Percentiles rank a stretch among this genome's conserved stretches.
Conservation (phyloP, 2,797 vertebrate genomes). For the Uromys caudimaculatus region DNA sequence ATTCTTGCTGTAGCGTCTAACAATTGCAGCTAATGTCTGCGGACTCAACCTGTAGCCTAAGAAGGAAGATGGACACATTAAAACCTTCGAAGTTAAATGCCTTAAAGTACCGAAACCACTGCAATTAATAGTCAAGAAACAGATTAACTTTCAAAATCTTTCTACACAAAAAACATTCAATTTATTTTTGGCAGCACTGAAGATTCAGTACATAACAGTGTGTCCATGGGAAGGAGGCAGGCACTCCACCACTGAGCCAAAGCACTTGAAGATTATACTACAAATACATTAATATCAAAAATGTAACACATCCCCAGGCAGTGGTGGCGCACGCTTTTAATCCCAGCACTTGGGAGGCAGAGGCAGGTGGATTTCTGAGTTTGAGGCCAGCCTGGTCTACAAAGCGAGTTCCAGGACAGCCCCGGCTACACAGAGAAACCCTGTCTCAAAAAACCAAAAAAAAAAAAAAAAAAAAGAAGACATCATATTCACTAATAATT, state of each 20-base stretch:
- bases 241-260: neutral
- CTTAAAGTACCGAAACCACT: neutral
- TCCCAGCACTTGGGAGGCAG: too few relatives aligned
- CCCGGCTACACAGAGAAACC: too few relatives aligned
- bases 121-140: neutral
- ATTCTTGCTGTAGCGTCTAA: constrained; percentile 93
- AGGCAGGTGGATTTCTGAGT: too few relatives aligned
- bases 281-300: constrained; percentile 30
- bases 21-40: constrained; percentile 88
- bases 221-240: neutral
- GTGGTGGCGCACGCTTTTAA: too few relatives aligned
- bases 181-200: neutral
- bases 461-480: too few relatives aligned
- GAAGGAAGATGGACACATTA: constrained; percentile 43
- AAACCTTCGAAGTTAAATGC: constrained; percentile 25
- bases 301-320: too few relatives aligned
- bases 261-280: neutral
- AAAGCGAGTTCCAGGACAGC: too few relatives aligned
- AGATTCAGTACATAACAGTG: neutral
- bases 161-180: neutral
- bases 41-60: constrained; percentile 93
- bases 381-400: too few relatives aligned
- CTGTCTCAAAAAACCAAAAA: too few relatives aligned
- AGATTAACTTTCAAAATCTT: constrained; percentile 48
- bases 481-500: constrained; percentile 6